phyloP scores from a whole-genome alignment of 2,113 vertebrate species.

The Sylvietta virens region DNA sequence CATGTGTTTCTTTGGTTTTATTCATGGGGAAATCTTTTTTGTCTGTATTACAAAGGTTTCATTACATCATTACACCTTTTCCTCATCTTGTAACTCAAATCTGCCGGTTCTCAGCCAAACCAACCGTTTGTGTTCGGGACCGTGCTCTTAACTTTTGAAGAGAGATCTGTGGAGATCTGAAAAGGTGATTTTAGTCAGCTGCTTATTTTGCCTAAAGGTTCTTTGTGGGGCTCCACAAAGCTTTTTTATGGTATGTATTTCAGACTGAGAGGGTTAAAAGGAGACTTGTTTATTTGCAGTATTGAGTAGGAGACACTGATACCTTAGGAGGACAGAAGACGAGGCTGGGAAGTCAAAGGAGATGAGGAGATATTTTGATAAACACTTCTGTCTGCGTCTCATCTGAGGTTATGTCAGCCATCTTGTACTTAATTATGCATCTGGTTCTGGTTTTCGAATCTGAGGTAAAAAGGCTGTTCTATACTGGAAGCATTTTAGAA shows the following conservation, averaged over 20 bases:
- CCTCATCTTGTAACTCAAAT: neutral
- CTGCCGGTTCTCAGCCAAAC: neutral
- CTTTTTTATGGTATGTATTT: neutral
- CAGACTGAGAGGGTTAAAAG: neutral
- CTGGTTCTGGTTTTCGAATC: neutral
- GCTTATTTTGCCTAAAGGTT: neutral
- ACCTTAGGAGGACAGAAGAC: neutral
- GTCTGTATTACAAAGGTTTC: neutral
- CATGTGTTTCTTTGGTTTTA: neutral
- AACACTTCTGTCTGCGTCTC: neutral
- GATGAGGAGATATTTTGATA: neutral
- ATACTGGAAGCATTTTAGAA: neutral
- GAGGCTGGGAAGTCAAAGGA: neutral
- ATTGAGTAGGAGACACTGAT: neutral
- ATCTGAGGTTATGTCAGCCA: neutral
- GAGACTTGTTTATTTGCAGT: neutral
- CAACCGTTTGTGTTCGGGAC: neutral
- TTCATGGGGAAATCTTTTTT: neutral
- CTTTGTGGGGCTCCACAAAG: neutral
- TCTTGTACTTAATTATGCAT: neutral
- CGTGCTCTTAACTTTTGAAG: neutral
- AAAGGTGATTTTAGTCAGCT: neutral
- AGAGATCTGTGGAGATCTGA: neutral
- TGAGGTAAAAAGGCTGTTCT: neutral
- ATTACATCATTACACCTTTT: neutral